A percentile compares a stretch with the other conserved stretches of the same genome.
These are phyloP conservation scores for Lasioglossum baleicum DNA, from an alignment of 1,140 invertebrate genomes.

Conservation along the genomic window DNA sequence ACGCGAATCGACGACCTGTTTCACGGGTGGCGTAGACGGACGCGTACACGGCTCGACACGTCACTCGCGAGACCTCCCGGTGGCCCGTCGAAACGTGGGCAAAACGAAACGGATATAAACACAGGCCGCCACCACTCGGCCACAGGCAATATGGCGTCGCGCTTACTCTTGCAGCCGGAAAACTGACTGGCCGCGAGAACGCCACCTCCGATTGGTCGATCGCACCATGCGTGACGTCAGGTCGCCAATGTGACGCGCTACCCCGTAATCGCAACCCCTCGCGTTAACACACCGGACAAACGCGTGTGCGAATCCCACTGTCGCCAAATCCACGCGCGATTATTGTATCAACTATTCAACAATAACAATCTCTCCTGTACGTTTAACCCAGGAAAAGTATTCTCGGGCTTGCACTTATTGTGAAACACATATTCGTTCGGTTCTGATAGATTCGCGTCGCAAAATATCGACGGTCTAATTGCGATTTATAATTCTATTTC, in stretches of 20 bases:
- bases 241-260: conserved; percentile 59
- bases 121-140: conserved; percentile 66
- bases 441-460: neutral
- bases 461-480: conserved; percentile 13
- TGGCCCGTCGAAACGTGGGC: conserved; percentile 59
- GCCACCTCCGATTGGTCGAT: conserved; percentile 71
- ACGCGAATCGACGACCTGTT: conserved; percentile 47
- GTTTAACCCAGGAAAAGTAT: fast-evolving
- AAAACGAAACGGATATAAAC: conserved; percentile 72
- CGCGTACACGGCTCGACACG: conserved; percentile 48
- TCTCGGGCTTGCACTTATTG: no score
- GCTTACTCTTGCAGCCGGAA: conserved; percentile 71
- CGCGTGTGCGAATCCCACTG: neutral
- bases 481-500: neutral
- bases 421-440: neutral
- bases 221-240: conserved; percentile 52
- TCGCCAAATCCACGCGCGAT: no score
- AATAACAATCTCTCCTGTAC: no score
- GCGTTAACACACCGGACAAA: conserved; percentile 15
- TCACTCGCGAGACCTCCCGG: conserved; percentile 59
- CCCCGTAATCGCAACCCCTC: conserved; percentile 55
- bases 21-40: conserved; percentile 37
- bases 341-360: no score
- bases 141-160: conserved; percentile 74
- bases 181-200: conserved; percentile 65